A percentile compares a stretch with the other conserved stretches of the same genome.
Evolutionary conservation across 1,140 invertebrate genomes (phyloP).

Genomic region (Pachypeltis micranthus): DNA sequence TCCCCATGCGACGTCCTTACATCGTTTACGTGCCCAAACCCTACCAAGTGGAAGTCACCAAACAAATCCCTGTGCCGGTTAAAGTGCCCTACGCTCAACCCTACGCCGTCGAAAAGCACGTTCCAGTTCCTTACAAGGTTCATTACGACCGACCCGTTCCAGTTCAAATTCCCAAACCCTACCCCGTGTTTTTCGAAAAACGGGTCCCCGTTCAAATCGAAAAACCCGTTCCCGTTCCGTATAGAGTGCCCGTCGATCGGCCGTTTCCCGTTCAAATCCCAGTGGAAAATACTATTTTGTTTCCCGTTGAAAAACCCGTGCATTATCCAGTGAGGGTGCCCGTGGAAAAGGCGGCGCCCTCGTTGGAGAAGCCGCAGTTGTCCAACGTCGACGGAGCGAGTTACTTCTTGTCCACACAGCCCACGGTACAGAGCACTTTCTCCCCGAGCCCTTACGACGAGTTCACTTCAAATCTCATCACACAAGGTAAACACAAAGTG

Average conservation of each 20-base stretch:
- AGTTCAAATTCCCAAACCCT: slow-evolving; percentile 37
- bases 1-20: slow-evolving; percentile 23
- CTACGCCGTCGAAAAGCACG: slow-evolving; percentile 27
- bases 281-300: slow-evolving; percentile 28
- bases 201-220: slow-evolving; percentile 43
- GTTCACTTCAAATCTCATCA: not conserved
- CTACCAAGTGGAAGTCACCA: slow-evolving; percentile 32
- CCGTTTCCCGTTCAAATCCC: slow-evolving; percentile 48
- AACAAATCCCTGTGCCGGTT: slow-evolving; percentile 37
- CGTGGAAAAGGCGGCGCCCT: not conserved
- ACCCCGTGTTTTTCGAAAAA: slow-evolving; percentile 28
- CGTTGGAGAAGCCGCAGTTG: slow-evolving; percentile 1
- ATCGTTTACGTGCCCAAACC: slow-evolving; percentile 29
- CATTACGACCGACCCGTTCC: slow-evolving; percentile 46
- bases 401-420: not conserved
- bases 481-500: slow-evolving; percentile 12
- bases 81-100: slow-evolving; percentile 28
- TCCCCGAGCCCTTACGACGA: slow-evolving; percentile 7
- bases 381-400: not conserved
- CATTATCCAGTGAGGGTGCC: slow-evolving; percentile 32
- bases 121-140: slow-evolving; percentile 42
- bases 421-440: not conserved
- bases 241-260: slow-evolving; percentile 35
- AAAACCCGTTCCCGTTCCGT: slow-evolving; percentile 54
- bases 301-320: slow-evolving; percentile 33